Evolutionary conservation across 2,888 invertebrate species (phyloP), one percentile per base, ranked within the genome.

Genomic region (Pachydiplax longipennis): DNA sequence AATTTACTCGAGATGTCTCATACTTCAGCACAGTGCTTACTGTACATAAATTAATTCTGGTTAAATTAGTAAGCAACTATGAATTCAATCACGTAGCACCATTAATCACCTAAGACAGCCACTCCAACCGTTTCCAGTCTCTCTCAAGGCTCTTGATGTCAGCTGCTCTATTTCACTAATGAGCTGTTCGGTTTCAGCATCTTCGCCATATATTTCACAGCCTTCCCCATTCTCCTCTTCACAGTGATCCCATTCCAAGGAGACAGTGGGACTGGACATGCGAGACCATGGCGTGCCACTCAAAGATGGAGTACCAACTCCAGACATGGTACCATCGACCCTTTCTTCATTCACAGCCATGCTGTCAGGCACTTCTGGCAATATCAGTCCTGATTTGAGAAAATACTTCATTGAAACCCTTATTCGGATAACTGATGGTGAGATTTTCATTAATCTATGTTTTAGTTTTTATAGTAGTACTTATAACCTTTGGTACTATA

Each of bases 231-330:
- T 15, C 91, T 94, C 94, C 87, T 94, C 94, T 91, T 95, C 95
- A 4, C 96, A 95, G 61, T 95, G 95, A 93, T 96, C 96, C 96
- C 96, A 96, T 93, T 96, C 96, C 83, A 96, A 94, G 3, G 96
- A 96, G 92, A 15, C 53, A 96, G 96, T 8, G 96, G 96, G 87
- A 13, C 96, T 96, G 1, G 96, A 95, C 6, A 91, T 73, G n/a
- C 92, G 91, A 8, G 92, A 92, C 91, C 92, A 91, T 0, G 81
- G 91, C 0, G 87, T 58, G 15, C 37, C 87, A 87, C 87, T 87
- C 37, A 61, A 37, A 0, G 87, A 87, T 3, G 87, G 61, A 37
- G 61, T 65, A 13, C 35, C 18, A 22, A 61, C 22, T 4, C 35
- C 31, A 3, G 61, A 61, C 61, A 65, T 5, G n/a, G 61, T 35